phyloP scores from a whole-genome alignment of 2,888 invertebrate genomes.

The Dynastes maya region DNA sequence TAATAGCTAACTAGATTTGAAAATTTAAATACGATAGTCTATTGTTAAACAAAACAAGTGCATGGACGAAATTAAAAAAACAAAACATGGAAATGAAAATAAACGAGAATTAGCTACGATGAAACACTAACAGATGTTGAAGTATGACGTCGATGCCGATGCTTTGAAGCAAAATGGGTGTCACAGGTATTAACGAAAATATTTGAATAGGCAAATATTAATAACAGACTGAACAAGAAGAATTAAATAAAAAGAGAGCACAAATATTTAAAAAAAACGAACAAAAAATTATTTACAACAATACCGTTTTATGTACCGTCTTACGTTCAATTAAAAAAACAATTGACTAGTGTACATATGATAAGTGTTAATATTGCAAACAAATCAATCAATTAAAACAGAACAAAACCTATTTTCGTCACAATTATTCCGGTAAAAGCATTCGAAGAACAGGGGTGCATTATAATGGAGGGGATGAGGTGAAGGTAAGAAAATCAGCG shows the following conservation, averaged over 20 bases:
- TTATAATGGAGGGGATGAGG: background rate
- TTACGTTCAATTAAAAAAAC: background rate
- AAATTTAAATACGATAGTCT: no score
- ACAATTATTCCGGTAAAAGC: no score
- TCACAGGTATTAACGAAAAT: background rate
- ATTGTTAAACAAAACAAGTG: background rate
- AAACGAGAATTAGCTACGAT: background rate
- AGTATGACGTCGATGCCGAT: background rate
- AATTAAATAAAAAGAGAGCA: constrained; percentile 13
- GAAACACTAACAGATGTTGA: background rate
- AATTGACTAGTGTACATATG: constrained; percentile 23
- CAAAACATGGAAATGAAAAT: background rate
- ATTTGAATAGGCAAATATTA: background rate
- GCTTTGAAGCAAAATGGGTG: background rate
- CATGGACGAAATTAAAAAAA: background rate
- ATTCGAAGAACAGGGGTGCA: background rate
- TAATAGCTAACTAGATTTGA: no score
- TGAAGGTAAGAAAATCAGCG: constrained; percentile 10
- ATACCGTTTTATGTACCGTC: background rate
- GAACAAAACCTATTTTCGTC: no score
- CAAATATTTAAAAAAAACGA: constrained; percentile 9
- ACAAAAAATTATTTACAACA: constrained; percentile 9
- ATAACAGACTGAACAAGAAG: background rate
- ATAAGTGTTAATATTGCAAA: constrained; percentile 18
- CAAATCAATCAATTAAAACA: constrained; percentile 3